These are phyloP conservation scores for Rhagoletis pomonella DNA, from an alignment of 1,140 invertebrate genomes.

Conservation along the genomic window DNA sequence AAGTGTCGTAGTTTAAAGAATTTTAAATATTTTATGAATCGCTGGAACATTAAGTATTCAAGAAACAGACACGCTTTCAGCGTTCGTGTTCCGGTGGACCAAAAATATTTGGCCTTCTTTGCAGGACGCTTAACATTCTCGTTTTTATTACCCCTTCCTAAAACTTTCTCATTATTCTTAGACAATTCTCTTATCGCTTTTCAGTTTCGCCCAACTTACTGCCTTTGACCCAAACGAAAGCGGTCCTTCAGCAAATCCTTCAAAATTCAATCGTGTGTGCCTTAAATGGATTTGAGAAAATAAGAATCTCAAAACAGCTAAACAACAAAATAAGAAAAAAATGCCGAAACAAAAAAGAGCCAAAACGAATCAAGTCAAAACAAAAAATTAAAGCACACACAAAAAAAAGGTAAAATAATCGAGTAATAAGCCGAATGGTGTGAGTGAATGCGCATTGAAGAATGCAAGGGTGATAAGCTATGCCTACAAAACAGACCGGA, in stretches of 20 bases:
- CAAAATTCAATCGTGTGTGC: background rate
- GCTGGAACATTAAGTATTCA: too few species aligned
- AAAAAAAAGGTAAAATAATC: slow-evolving; percentile 3
- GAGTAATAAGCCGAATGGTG: background rate
- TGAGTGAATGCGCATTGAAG: background rate
- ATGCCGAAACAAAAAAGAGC: background rate
- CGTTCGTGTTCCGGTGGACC: too few species aligned
- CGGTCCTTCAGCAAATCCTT: background rate
- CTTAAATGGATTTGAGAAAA: slow-evolving; percentile 13
- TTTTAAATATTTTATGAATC: too few species aligned
- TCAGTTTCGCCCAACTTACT: background rate
- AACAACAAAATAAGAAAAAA: background rate
- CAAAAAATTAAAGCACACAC: background rate
- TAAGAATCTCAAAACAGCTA: background rate
- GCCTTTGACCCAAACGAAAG: background rate
- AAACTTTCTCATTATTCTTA: too few species aligned
- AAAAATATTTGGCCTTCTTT: too few species aligned
- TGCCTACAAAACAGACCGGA: background rate
- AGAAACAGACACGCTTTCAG: too few species aligned
- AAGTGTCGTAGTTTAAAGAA: too few species aligned
- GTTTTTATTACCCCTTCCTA: too few species aligned
- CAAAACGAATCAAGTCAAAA: slow-evolving; percentile 34
- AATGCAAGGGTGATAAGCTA: slow-evolving; percentile 28
- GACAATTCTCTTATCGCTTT: too few species aligned
- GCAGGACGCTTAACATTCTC: too few species aligned